A percentile compares a stretch with the other conserved stretches of the same genome.
phyloP scores from a whole-genome alignment of 2,797 vertebrate genomes.

The Myioborus miniatus region DNA sequence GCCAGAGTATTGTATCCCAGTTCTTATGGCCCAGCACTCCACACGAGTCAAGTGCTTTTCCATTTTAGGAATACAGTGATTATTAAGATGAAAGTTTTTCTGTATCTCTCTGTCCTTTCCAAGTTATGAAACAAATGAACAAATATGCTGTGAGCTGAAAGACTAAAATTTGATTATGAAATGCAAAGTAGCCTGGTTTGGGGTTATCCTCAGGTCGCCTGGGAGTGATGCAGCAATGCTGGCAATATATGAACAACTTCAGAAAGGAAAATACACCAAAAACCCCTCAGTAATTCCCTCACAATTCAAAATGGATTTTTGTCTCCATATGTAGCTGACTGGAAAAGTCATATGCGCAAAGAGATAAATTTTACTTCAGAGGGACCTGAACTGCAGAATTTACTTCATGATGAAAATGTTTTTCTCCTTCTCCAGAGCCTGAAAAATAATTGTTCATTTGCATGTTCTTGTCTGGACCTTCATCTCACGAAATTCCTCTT shows the following conservation, averaged over 20 bases:
- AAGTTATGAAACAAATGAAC: conserved; percentile 2
- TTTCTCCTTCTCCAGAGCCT: background rate
- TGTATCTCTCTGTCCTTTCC: background rate
- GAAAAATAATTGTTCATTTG: background rate
- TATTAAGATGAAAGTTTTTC: background rate
- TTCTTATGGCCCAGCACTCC: background rate
- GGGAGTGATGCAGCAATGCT: background rate
- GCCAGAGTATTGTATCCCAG: background rate
- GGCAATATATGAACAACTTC: background rate
- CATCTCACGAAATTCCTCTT: background rate
- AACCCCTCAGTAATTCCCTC: background rate
- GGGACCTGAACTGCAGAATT: background rate
- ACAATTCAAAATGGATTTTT: background rate
- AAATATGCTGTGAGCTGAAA: background rate
- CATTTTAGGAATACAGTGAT: background rate
- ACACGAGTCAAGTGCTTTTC: background rate
- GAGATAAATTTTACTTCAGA: background rate
- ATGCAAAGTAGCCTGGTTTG: background rate
- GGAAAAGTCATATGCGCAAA: background rate
- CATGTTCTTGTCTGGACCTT: background rate
- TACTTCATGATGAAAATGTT: background rate
- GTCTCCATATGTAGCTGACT: background rate
- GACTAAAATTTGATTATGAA: background rate
- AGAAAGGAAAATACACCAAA: background rate
- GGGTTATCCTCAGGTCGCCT: background rate